phyloP scores from a whole-genome alignment of 2,888 invertebrate genomes.

The Apodemia duryi region DNA sequence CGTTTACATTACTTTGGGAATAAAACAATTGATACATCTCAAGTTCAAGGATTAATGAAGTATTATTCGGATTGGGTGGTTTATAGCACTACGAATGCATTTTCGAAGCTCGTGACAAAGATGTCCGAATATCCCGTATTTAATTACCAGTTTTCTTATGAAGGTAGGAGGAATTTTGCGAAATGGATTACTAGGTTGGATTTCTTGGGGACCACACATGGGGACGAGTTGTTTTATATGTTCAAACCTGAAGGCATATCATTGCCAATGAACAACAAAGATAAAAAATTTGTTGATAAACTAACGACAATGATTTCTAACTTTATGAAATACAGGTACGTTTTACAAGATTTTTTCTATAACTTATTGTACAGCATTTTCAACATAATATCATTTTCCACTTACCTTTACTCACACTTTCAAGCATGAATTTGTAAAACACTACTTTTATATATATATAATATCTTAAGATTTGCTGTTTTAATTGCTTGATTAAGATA shows the following conservation, averaged over 20 bases:
- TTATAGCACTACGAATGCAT: conserved; percentile 49
- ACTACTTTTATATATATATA: too few species aligned
- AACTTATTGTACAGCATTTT: too few species aligned
- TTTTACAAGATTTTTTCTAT: not conserved
- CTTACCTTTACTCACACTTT: too few species aligned
- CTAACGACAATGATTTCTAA: conserved; percentile 4
- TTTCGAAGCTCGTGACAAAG: conserved; percentile 46
- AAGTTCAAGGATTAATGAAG: conserved; percentile 41
- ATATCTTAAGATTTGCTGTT: too few species aligned
- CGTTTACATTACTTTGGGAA: conserved; percentile 55
- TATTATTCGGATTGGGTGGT: conserved; percentile 63
- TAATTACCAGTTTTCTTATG: conserved; percentile 59
- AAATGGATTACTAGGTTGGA: conserved; percentile 43
- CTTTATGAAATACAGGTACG: conserved; percentile 11
- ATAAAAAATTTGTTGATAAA: not conserved
- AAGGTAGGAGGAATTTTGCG: conserved; percentile 57
- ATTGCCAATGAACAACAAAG: not conserved
- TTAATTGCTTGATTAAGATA: too few species aligned
- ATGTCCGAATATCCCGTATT: conserved; percentile 52
- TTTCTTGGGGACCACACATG: conserved; percentile 51
- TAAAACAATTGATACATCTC: conserved; percentile 35
- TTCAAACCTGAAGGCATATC: conserved; percentile 54
- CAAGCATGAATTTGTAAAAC: too few species aligned
- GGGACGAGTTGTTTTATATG: conserved; percentile 65
- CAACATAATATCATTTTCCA: too few species aligned